A percentile compares a stretch with the other conserved stretches of the same genome.
Evolutionary conservation across 2,888 invertebrate species (phyloP).

Genomic region (Lasioglossum malachurum): DNA sequence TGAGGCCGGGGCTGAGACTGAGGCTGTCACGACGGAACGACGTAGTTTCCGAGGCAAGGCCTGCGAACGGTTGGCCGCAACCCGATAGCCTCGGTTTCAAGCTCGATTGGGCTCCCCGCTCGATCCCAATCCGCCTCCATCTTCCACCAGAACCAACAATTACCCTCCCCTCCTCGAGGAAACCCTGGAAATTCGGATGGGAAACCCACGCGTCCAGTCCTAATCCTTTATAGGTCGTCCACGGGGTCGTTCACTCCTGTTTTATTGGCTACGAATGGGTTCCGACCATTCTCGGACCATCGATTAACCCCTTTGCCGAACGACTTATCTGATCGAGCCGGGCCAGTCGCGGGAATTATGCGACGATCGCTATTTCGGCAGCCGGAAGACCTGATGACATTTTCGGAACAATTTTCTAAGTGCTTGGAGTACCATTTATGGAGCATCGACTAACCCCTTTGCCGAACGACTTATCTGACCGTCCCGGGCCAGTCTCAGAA

Average conservation of each 20-base stretch:
- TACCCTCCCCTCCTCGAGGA: neutral
- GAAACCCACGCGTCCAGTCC: neutral
- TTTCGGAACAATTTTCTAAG: no score
- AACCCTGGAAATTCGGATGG: neutral
- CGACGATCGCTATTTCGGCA: neutral
- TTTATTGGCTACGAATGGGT: neutral
- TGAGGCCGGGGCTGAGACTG: neutral
- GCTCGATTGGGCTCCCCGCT: conserved; percentile 17
- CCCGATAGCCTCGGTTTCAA: conserved; percentile 14
- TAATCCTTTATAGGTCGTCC: neutral
- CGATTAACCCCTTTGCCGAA: neutral
- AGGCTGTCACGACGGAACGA: neutral
- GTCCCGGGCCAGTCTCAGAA: neutral
- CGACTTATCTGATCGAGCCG: neutral
- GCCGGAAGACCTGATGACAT: no score
- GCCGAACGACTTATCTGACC: neutral
- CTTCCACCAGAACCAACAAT: neutral
- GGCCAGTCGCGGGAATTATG: neutral
- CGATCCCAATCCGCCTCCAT: neutral
- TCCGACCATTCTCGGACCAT: neutral
- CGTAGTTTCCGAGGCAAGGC: conserved; percentile 24
- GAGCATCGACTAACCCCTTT: neutral
- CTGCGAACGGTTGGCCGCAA: neutral
- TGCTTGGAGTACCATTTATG: neutral
- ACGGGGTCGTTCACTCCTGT: neutral